Percentiles rank a stretch among this genome's conserved stretches.
These are phyloP conservation scores for Pardalotus punctatus DNA, from an alignment of 2,113 vertebrate species.

Conservation along the genomic window DNA sequence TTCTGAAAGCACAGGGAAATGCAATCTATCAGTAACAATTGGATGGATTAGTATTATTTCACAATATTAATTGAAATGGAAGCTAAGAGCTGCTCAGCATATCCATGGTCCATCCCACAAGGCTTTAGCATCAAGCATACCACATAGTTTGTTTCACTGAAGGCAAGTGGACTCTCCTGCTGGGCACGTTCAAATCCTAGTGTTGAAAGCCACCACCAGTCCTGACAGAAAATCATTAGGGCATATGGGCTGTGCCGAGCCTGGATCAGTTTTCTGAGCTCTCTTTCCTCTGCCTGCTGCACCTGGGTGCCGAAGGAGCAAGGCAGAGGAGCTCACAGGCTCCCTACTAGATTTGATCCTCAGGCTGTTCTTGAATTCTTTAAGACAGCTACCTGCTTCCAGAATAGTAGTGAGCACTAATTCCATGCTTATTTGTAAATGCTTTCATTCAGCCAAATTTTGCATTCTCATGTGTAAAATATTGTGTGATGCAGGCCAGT, in stretches of 20 bases:
- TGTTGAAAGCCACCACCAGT: background rate
- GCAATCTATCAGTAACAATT: background rate
- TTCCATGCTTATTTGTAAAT: background rate
- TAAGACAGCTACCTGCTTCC: background rate
- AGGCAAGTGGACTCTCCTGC: background rate
- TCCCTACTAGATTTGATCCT: background rate
- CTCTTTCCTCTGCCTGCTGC: background rate
- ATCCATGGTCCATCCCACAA: background rate
- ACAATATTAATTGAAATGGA: background rate
- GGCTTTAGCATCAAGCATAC: background rate
- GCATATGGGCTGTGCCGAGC: background rate
- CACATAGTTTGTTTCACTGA: accelerated
- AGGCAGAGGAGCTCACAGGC: background rate
- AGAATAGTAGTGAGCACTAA: background rate
- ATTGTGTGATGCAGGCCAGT: background rate
- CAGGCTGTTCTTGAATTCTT: background rate
- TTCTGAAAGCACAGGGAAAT: background rate
- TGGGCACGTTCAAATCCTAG: background rate
- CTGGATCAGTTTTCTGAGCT: background rate
- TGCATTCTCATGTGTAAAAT: background rate
- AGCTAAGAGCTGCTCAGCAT: background rate
- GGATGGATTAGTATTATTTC: background rate
- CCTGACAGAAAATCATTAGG: background rate
- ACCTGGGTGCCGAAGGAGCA: background rate
- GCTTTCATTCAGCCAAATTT: background rate